Evolutionary conservation across 2,888 invertebrate genomes (phyloP).

Genomic region (Syritta pipiens): DNA sequence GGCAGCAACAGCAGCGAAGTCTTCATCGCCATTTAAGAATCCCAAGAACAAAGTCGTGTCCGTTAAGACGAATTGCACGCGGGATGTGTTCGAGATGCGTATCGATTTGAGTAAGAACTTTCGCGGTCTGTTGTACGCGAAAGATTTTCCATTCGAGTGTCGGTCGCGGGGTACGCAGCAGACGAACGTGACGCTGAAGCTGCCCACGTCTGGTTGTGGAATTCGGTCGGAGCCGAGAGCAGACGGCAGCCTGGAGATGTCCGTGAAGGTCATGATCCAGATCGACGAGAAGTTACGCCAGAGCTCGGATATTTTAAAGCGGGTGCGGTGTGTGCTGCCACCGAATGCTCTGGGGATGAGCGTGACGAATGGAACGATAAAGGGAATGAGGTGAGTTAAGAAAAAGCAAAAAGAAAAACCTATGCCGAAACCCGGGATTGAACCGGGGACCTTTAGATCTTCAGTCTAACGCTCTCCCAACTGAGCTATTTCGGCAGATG

Average conservation of each 20-base stretch:
- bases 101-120: constrained; percentile 82
- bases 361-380: constrained; percentile 66
- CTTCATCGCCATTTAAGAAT: constrained; percentile 46
- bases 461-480: constrained; percentile 73
- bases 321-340: constrained; percentile 81
- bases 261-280: constrained; percentile 85
- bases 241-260: constrained; percentile 82
- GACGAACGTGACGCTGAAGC: constrained; percentile 73
- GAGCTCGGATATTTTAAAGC: constrained; percentile 85
- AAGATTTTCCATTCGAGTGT: constrained; percentile 88
- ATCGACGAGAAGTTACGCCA: constrained; percentile 88
- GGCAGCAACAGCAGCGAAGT: constrained; percentile 28
- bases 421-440: constrained; percentile 72
- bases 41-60: constrained; percentile 81
- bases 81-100: constrained; percentile 83
- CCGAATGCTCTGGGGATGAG: constrained; percentile 76
- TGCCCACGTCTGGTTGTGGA: constrained; percentile 82
- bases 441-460: constrained; percentile 73
- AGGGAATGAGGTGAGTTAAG: constrained; percentile 39
- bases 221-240: constrained; percentile 82
- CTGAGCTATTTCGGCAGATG: constrained; percentile 72
- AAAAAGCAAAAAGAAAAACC: background rate
- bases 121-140: constrained; percentile 87
- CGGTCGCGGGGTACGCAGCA: constrained; percentile 81
- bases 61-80: constrained; percentile 83